These are phyloP conservation scores for Glaucidium brasilianum DNA, from an alignment of 2,113 vertebrate genomes.

Conservation along the genomic window DNA sequence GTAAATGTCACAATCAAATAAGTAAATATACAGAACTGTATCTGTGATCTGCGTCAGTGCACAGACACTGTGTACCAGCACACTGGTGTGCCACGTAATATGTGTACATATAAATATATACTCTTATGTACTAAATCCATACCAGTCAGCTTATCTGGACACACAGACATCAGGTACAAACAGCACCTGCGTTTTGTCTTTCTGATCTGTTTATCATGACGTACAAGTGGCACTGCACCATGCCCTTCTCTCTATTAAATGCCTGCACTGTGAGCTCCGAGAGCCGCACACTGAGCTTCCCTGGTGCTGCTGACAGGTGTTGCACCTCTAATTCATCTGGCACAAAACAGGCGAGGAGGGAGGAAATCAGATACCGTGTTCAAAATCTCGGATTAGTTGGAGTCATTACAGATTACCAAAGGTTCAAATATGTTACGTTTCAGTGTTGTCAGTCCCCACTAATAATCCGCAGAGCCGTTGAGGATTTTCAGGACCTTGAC, in stretches of 20 bases:
- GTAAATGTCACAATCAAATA: slow-evolving; percentile 60
- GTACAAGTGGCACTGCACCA: background rate
- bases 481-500: background rate
- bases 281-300: background rate
- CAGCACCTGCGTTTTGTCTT: background rate
- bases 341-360: background rate
- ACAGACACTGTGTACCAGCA: background rate
- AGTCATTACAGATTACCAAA: background rate
- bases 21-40: slow-evolving; percentile 42
- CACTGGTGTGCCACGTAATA: background rate
- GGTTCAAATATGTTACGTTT: background rate
- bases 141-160: slow-evolving; percentile 4
- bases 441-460: background rate
- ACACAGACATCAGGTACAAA: background rate
- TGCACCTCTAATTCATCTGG: background rate
- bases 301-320: background rate
- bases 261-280: background rate
- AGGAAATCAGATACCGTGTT: background rate
- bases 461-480: background rate
- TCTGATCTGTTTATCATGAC: background rate
- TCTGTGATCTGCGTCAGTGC: slow-evolving; percentile 18
- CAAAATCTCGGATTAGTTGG: background rate
- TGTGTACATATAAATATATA: background rate
- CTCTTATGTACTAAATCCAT: background rate
- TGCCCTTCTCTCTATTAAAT: background rate